A percentile compares a stretch with the other conserved stretches of the same genome.
Conservation (phyloP, 2,888 invertebrate species). For the Patella depressa region DNA sequence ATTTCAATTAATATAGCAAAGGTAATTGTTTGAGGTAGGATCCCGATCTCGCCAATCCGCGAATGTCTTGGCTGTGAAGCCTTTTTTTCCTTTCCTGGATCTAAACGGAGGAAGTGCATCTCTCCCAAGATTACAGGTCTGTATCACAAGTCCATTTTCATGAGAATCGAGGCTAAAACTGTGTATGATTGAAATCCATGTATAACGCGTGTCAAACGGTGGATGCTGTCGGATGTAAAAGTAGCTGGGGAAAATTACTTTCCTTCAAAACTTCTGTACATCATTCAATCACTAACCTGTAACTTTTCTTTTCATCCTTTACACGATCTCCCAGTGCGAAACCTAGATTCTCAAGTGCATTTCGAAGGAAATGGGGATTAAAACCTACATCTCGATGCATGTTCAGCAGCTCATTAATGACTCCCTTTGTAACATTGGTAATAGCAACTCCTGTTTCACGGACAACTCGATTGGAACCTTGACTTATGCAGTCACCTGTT, state of each 20-base stretch:
- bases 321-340: conserved; percentile 13
- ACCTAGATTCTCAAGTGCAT: conserved; percentile 13
- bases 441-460: conserved; percentile 29
- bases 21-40: conserved; percentile 25
- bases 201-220: conserved; percentile 38
- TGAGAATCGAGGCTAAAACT: background rate
- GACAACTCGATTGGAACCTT: background rate
- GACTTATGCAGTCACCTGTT: conserved; percentile 19
- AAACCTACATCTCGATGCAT: background rate
- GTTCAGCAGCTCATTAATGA: conserved; percentile 19
- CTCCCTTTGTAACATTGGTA: conserved; percentile 24
- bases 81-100: conserved; percentile 29
- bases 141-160: conserved; percentile 6
- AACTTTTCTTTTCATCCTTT: background rate
- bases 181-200: conserved; percentile 27
- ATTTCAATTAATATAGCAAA: too few relatives aligned
- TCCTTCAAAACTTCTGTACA: conserved; percentile 14
- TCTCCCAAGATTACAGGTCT: conserved; percentile 30
- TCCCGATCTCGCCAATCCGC: conserved; percentile 33
- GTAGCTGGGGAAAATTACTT: background rate
- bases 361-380: background rate
- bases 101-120: conserved; percentile 28
- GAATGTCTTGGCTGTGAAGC: conserved; percentile 24
- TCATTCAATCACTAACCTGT: conserved; percentile 4
- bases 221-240: background rate